These are phyloP conservation scores for Pantherophis alleghaniensis DNA, from an alignment of 2,797 vertebrate genomes.

Conservation along the genomic window DNA sequence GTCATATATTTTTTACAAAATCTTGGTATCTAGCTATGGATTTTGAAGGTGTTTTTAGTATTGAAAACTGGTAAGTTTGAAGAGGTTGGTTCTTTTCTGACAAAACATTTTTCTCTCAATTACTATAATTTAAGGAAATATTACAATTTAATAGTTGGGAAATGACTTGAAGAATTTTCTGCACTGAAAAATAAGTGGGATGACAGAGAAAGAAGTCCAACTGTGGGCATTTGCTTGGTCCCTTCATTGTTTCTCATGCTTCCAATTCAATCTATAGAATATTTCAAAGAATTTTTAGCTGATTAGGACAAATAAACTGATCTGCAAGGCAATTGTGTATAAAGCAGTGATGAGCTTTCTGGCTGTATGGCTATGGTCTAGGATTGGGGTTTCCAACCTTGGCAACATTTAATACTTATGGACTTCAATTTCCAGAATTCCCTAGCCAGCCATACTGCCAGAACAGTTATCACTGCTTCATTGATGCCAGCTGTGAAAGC, in stretches of 20 bases:
- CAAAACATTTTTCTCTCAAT: background rate
- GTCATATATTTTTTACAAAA: background rate
- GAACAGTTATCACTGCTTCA: background rate
- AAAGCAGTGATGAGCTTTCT: background rate
- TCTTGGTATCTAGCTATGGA: background rate
- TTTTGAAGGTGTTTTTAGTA: background rate
- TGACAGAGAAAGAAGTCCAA: background rate
- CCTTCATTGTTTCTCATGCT: background rate
- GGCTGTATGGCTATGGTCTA: background rate
- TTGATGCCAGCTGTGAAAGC: background rate
- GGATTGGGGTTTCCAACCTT: background rate
- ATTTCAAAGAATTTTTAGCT: background rate
- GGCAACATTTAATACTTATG: background rate
- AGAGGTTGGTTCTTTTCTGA: background rate
- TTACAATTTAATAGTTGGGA: background rate
- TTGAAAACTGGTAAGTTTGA: background rate
- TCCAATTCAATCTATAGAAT: background rate
- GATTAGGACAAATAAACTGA: background rate
- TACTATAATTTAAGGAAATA: background rate
- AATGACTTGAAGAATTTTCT: background rate
- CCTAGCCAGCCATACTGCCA: background rate
- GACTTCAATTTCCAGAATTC: background rate
- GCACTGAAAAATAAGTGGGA: background rate
- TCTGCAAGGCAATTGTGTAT: background rate
- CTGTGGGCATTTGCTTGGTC: background rate